Percentiles rank a stretch among this genome's conserved stretches.
Evolutionary conservation across 2,113 vertebrate genomes (phyloP).

Genomic region (Camelus dromedarius): DNA sequence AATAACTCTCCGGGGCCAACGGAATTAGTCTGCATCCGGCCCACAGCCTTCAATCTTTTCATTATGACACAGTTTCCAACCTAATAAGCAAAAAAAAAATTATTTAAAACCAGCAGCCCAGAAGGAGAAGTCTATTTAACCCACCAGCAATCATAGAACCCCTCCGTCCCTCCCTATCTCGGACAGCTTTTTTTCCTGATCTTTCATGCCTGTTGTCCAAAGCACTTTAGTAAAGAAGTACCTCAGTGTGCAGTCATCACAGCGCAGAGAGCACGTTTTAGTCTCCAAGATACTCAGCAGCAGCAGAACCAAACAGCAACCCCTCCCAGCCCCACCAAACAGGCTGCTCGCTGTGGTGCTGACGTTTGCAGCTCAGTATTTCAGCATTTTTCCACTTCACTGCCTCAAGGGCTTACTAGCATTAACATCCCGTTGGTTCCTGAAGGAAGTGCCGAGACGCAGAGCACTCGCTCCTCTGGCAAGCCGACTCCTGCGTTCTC

Average conservation of each 20-base stretch:
- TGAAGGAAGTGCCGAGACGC: neutral
- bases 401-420: conserved; percentile 8
- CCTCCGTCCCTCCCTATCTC: neutral
- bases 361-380: neutral
- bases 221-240: neutral
- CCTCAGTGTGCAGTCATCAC: neutral
- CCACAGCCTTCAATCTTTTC: neutral
- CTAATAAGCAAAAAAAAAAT: conserved; percentile 18
- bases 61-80: conserved; percentile 33
- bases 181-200: neutral
- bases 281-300: neutral
- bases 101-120: conserved; percentile 18
- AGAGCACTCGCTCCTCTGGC: no score
- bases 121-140: neutral
- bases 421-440: neutral
- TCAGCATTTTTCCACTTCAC: neutral
- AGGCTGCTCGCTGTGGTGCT: neutral
- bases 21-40: neutral
- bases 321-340: neutral
- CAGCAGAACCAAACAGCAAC: neutral
- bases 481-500: neutral
- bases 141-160: neutral
- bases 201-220: neutral
- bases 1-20: neutral
- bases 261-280: neutral